Evolutionary conservation across 2,888 invertebrate genomes (phyloP).

Genomic region (Mylabris sibirica): DNA sequence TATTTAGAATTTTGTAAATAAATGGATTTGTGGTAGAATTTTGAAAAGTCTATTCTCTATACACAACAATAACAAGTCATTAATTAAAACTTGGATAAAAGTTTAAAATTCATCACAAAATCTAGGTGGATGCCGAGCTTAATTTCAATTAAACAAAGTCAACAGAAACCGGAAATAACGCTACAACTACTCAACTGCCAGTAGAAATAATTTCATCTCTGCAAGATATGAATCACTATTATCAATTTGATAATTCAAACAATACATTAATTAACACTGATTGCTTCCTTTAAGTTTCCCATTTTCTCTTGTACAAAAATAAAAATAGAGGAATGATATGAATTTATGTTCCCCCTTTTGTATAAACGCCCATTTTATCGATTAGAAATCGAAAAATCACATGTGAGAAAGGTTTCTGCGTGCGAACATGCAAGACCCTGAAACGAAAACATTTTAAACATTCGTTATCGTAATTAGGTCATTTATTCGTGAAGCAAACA

Average conservation of each 20-base stretch:
- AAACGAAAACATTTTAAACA: conserved; percentile 38
- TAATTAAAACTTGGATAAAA: not conserved
- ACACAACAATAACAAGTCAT: not conserved
- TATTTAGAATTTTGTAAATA: not conserved
- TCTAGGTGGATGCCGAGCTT: not conserved
- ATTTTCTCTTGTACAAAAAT: not conserved
- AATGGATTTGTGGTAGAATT: not conserved
- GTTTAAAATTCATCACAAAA: not conserved
- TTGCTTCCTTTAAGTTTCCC: not conserved
- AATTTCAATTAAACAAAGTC: not conserved
- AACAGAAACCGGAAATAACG: not conserved
- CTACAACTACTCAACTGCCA: not conserved
- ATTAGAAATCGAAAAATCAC: conserved; percentile 39
- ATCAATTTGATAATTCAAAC: not conserved
- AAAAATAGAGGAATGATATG: not conserved
- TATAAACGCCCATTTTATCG: conserved; percentile 26
- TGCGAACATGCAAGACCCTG: conserved; percentile 38
- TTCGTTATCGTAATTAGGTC: conserved; percentile 46
- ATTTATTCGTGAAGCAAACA: conserved; percentile 38
- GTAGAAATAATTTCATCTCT: not conserved
- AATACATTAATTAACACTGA: not conserved
- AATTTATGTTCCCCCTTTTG: conserved; percentile 21
- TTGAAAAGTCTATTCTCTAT: not conserved
- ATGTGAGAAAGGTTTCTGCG: conserved; percentile 35
- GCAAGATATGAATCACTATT: not conserved